Evolutionary conservation across 2,797 vertebrate species (phyloP).

Genomic region (Urocyon cinereoargenteus): DNA sequence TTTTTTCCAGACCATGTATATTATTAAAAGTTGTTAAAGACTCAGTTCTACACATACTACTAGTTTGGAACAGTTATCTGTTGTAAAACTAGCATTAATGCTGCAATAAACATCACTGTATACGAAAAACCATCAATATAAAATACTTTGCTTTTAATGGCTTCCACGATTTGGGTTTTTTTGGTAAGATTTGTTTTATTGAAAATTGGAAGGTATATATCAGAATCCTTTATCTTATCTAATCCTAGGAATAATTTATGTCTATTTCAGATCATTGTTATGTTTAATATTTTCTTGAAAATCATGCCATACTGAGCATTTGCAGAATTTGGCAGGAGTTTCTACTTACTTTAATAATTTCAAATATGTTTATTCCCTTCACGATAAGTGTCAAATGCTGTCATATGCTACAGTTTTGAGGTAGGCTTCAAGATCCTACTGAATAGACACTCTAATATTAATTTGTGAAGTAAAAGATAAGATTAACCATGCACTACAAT

Average conservation of each 20-base stretch:
- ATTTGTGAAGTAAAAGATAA: not conserved
- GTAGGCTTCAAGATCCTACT: not conserved
- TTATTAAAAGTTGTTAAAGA: not conserved
- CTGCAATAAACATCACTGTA: not conserved
- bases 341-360: constrained; percentile 43
- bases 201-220: not conserved
- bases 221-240: not conserved
- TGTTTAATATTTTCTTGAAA: constrained; percentile 6
- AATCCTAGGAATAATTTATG: not conserved
- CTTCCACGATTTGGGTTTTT: not conserved
- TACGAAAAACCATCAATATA: not conserved
- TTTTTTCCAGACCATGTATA: not conserved
- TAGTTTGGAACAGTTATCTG: not conserved
- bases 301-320: not conserved
- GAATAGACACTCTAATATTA: not conserved
- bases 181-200: not conserved
- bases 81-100: not conserved
- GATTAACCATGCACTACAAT: not conserved
- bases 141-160: not conserved
- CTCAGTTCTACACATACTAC: not conserved
- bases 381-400: not conserved
- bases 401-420: not conserved
- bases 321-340: not conserved
- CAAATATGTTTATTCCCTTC: constrained; percentile 14
- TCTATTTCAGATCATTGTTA: not conserved